Conservation (phyloP, 2,113 vertebrate genomes). For the Montifringilla adamsi region DNA sequence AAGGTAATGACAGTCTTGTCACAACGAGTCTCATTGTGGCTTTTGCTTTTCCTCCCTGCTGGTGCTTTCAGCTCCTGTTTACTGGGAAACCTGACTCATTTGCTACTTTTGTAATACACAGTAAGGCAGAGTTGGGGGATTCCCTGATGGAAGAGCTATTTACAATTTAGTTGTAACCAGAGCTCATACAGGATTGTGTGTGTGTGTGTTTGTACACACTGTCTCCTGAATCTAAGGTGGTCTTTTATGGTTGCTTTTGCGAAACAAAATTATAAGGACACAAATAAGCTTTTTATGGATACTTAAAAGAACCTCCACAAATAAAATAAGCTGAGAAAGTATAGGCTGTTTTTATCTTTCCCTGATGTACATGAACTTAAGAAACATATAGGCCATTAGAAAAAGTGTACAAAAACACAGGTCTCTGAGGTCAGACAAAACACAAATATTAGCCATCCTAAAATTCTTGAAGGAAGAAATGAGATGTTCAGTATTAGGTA, state of each 20-base stretch:
- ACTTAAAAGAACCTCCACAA: not conserved
- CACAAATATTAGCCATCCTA: not conserved
- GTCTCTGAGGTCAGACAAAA: not conserved
- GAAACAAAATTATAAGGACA: not conserved
- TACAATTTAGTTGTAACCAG: not conserved
- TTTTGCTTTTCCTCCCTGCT: not conserved
- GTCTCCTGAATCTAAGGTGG: not conserved
- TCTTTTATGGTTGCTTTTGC: not conserved
- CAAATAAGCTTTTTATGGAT: not conserved
- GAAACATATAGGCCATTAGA: not conserved
- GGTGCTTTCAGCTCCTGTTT: not conserved
- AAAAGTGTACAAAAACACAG: not conserved
- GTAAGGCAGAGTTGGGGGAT: not conserved
- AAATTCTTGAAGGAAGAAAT: not conserved
- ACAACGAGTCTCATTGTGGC: not conserved
- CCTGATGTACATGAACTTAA: not conserved
- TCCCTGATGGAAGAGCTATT: slow-evolving; percentile 9
- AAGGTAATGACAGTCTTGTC: not conserved
- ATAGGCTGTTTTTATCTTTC: not conserved
- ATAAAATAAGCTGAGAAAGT: not conserved
- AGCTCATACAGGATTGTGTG: not conserved
- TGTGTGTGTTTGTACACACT: not conserved
- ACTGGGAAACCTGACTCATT: slow-evolving; percentile 21
- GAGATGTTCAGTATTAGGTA: not conserved
- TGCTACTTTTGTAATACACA: not conserved